Evolutionary conservation across 2,888 invertebrate species (phyloP), one percentile per base, ranked within the genome.

Genomic region (Cantharis nigra): DNA sequence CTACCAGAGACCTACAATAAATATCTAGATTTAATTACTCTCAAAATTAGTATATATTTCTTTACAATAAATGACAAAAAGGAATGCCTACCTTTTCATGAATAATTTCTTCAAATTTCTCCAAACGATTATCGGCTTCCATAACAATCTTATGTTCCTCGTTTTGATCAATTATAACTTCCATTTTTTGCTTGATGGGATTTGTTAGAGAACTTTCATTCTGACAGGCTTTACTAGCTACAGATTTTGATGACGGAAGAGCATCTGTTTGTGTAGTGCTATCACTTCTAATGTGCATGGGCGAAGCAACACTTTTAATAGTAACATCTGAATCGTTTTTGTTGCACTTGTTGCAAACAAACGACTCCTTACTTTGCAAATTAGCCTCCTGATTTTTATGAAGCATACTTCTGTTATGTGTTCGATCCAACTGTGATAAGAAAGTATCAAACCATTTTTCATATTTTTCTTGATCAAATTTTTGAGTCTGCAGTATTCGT

Each of bases 391-490:
- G 64, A 33, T 5, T 14, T 63, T 14, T 26, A 28, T 62, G 14
- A 67, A 20, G 9, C 9, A 26, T 14, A 80, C 83, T 64, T 18
- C 13, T 26, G 33, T 23, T 62, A 67, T 85, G 83, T 13, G 85
- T 83, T 74, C 83, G 82, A 73, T 86, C 84, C 23, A 86, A 74
- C 74, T 81, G 82, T 72, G 80, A 73, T 70, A 84, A 80, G 65
- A 83, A 80, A 63, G 81, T 86, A 83, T 89, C 89, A 81, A 91
- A 90, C 86, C 91, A 90, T 82, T 89, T 89, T 64, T 89, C 89
- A 83, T 91, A 91, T 83, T 90, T 91, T 74, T 89, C 90, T 78
- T 90, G 87, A 84, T 91, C 90, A 83, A 90, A 86, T 83, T 89
- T 89, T 90, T 92, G 90, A 90, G 91, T 85, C 87, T 89, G 83